phyloP scores from a whole-genome alignment of 1,140 invertebrate genomes.

The Oscheius sp. region DNA sequence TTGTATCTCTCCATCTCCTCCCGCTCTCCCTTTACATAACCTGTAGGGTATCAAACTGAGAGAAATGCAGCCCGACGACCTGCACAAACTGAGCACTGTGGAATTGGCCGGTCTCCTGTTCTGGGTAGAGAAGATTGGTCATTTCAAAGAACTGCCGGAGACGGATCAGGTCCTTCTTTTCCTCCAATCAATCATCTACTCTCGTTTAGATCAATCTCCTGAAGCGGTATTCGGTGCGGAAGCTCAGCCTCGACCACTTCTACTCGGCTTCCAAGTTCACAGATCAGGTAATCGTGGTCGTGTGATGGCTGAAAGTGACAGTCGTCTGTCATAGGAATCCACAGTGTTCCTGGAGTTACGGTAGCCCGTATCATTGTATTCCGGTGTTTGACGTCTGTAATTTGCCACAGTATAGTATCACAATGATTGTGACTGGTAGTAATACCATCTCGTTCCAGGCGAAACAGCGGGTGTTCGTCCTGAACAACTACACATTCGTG shows the following conservation, averaged over 20 bases:
- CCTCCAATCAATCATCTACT: not conserved
- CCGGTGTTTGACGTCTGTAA: too few relatives aligned
- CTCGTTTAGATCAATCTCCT: slow-evolving; percentile 23
- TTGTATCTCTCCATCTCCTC: not conserved
- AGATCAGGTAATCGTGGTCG: not conserved
- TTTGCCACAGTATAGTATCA: too few relatives aligned
- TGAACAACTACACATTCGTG: slow-evolving; percentile 42
- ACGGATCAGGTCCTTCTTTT: slow-evolving; percentile 20
- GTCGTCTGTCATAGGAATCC: too few relatives aligned
- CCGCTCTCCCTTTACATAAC: not conserved
- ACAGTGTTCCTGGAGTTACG: too few relatives aligned
- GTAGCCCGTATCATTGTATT: too few relatives aligned
- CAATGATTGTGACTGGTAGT: too few relatives aligned
- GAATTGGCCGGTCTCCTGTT: slow-evolving; percentile 39
- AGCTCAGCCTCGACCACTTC: slow-evolving; percentile 42
- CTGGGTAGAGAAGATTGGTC: slow-evolving; percentile 43
- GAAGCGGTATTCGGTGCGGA: slow-evolving; percentile 37
- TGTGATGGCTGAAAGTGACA: too few relatives aligned
- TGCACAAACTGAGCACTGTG: slow-evolving; percentile 36
- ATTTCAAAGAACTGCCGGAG: slow-evolving; percentile 21
- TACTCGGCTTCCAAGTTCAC: slow-evolving; percentile 37
- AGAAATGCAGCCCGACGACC: slow-evolving; percentile 30
- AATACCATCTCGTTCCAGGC: not conserved
- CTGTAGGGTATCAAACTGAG: slow-evolving; percentile 24
- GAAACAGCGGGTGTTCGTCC: slow-evolving; percentile 31